Conservation (phyloP, 2,888 invertebrate species). For the Papilio protenor region DNA sequence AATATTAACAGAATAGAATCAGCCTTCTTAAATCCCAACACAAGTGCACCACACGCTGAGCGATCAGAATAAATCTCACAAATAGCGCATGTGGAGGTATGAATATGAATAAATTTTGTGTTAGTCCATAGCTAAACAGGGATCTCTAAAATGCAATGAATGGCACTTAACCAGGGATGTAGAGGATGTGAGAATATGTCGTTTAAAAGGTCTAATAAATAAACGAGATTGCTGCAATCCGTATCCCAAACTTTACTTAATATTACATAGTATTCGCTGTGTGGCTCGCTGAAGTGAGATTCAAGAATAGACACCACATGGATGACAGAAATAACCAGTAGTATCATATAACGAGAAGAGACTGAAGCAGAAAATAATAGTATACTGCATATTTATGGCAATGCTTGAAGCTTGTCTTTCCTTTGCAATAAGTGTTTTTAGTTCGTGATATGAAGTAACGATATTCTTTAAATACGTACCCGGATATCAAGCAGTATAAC, state of each 20-base stretch:
- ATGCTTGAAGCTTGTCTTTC: not conserved
- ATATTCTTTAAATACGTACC: not conserved
- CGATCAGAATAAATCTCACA: slow-evolving; percentile 11
- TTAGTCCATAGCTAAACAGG: not conserved
- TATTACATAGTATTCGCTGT: not conserved
- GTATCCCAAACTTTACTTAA: not conserved
- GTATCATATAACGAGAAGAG: not conserved
- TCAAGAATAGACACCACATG: not conserved
- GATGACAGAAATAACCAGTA: not conserved
- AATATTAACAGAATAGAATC: too few species aligned
- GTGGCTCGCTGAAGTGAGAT: not conserved
- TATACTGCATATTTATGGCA: not conserved
- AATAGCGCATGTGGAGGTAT: slow-evolving; percentile 11
- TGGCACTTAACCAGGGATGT: not conserved
- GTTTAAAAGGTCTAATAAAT: not conserved
- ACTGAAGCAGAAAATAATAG: not conserved
- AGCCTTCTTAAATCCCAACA: too few species aligned
- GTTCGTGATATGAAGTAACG: not conserved
- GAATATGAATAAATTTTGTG: not conserved
- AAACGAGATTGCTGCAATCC: not conserved
- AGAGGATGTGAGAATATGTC: not conserved
- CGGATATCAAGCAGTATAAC: not conserved
- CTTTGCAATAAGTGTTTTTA: not conserved
- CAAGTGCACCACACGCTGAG: slow-evolving; percentile 24
- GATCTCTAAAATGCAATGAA: not conserved